Evolutionary conservation across 2,797 vertebrate genomes (phyloP).

Genomic region (Australoheros facetus): DNA sequence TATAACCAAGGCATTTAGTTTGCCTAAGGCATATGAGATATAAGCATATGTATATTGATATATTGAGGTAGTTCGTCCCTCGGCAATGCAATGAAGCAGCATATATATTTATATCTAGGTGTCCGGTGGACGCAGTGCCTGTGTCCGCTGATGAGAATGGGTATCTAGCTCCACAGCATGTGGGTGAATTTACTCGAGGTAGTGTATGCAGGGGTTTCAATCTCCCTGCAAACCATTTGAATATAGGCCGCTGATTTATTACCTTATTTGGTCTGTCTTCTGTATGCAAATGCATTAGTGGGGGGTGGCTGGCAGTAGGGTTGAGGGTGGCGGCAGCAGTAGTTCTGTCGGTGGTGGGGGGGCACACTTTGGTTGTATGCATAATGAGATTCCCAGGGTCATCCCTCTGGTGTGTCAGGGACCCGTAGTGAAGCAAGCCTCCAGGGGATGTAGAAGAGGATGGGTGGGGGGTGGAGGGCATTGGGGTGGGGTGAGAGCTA

Average conservation of each 20-base stretch:
- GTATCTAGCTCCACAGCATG: conserved; percentile 63
- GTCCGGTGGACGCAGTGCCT: conserved; percentile 73
- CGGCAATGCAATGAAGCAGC: conserved; percentile 70
- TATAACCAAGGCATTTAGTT: conserved; percentile 72
- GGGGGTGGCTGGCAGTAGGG: conserved; percentile 53
- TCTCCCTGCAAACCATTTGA: conserved; percentile 84
- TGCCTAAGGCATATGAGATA: conserved; percentile 73
- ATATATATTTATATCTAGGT: conserved; percentile 76
- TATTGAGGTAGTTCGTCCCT: conserved; percentile 80
- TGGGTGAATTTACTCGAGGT: conserved; percentile 79
- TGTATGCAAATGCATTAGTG: conserved; percentile 84
- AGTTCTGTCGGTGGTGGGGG: conserved; percentile 56
- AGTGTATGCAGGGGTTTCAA: conserved; percentile 78
- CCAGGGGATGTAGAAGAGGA: conserved; percentile 61
- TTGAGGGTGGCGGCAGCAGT: conserved; percentile 56
- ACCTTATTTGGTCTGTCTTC: conserved; percentile 88
- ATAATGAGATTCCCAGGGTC: conserved; percentile 88
- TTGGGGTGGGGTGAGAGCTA: conserved; percentile 3
- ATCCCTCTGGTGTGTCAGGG: conserved; percentile 81
- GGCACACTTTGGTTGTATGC: conserved; percentile 80
- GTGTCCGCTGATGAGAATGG: conserved; percentile 82
- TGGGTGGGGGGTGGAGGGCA: conserved; percentile 10
- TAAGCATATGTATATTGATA: conserved; percentile 83
- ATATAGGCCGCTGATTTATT: conserved; percentile 86
- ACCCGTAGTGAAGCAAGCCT: conserved; percentile 66